Base-by-base conservation (phyloP, 2,797 vertebrate genomes). In the Pseudochaenichthys georgianus region DNA sequence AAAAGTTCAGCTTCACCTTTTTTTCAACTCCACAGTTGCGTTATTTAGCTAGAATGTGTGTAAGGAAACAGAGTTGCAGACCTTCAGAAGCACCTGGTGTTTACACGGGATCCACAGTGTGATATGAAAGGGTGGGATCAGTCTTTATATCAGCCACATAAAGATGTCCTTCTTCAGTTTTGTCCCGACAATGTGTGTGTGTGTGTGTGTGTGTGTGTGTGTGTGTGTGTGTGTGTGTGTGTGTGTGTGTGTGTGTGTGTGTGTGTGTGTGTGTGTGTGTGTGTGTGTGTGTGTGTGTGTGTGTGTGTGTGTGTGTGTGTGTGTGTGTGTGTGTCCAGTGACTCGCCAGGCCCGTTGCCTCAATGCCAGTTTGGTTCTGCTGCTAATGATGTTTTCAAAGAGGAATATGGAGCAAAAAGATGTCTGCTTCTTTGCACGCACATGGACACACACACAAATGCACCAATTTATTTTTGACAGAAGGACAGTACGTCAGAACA, bases 381-480 rank as follows among this genome's bases (percentile, higher is more conserved):
- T 66, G 61, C 61, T 73, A 79, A 86, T 83, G 70, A 80, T 81
- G 80, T 80, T 78, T 70, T 82, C 69, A 66, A 64, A 63, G 47
- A 63, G 70, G 80, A 85, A 88, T 83, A 80, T 83, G 66, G 70
- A 76, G 69, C 66, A 64, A 63, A 73, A 76, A 62, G 42, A 81
- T 73, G n/a, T 38, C 54, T 78, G 60, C 67, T 63, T 53, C 51
- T 66, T 80, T 77, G 80, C 82, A 83, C 77, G 28, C 76, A 77
- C 51, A 72, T 43, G 34, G 53, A 67, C 13, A 79, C 51, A 71
- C 45, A 70, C 21, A 65, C 23, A 58, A 43, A 66, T n/a, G 67
- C 48, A 53, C 55, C 5, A 28, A 60, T 64, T 52, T 47, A 59
- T 58, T 78, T 15, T 57, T 19, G 34, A n/a, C 19, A 62, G 51